Base-by-base conservation (phyloP, 2,797 vertebrate genomes). In the Odontamblyopus rebecca region DNA sequence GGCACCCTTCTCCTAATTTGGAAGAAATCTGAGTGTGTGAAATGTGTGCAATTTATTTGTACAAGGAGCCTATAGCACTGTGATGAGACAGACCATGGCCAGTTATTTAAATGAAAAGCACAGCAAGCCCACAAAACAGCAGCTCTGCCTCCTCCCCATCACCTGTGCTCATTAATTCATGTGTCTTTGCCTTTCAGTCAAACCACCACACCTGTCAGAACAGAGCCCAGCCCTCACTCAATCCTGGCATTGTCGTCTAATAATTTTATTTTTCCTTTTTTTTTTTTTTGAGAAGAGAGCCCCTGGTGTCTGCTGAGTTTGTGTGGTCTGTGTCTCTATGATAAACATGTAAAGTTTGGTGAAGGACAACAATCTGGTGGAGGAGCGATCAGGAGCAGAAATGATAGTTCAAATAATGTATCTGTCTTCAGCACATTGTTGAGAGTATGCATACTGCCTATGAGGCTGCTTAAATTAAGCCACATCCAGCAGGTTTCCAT, bases 351-450 rank as follows among this genome's bases (percentile, higher is more conserved):
- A 76, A 87, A 85, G 83, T 86, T 83, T 84, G 83, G 88, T 85
- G 82, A 86, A 91, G 91, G 87, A 92, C 89, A 87, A 88, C 83
- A 88, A 87, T 90, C 88, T 82, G 82, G 73, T 72, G 15, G 71
- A 80, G 81, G 82, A 68, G 54, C 4, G 78, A 85, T 86, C 77
- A 64, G 85, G 83, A 89, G 83, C 82, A 82, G 50, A 81, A 80
- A 87, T 79, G 86, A 91, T 87, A 85, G 86, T 79, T 82, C 72
- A 83, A 89, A 89, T 88, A 85, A 91, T 80, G 87, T 93, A 94
- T 94, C 93, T 92, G 83, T 81, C 70, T n/a, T 38, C 82, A 67
- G 85, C 93, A 94, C 91, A 91, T 92, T 92, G 87, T 82, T 82
- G 74, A 82, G 75, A 86, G 89, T 84, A 73, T 88, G 85, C 83